Evolutionary conservation across 2,113 vertebrate species (phyloP), one percentile per base, ranked within the genome.

Genomic region (Macroglossus sobrinus): DNA sequence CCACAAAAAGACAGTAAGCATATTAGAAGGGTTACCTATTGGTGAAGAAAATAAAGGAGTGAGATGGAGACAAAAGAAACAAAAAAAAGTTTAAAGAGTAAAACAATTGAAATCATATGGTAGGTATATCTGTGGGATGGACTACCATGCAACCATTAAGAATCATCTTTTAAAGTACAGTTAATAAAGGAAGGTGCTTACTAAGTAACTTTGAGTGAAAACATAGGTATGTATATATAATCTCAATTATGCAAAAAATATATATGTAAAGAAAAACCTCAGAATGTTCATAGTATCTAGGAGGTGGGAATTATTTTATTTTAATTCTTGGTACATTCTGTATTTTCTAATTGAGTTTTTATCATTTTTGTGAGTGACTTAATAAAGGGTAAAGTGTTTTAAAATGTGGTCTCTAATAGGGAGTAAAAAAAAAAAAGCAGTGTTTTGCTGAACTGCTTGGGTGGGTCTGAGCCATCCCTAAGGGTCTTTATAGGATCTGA

Each of bases 271-370:
- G 30, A 47, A 94, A 94, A 89, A 9, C 19, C 24, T 57, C 26
- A 95, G 30, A 81, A 93, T 18, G 15, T 64, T 90, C 66, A 71
- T 4, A 61, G 22, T 61, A 12, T 96, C 22, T 94, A n/a, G 43
- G 28, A 93, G 59, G n/a, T 79, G 13, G 19, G 22, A 38, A 84
- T 79, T 72, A 61, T n/a, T 53, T 90, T 7, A 55, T 82, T 64
- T 72, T 79, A 82, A 86, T 87, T 91, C 55, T 87, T 93, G 33
- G 45, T 87, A 63, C 1, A 53, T 43, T 88, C 18, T 92, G 14
- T 81, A 64, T 80, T 74, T 94, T 91, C 38, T 93, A 61, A 57
- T 91, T 53, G 82, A 84, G 24, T 64, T 69, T 84, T 85, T 82
- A 86, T 18, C 9, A 43, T 53, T 89, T 93, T 45, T 95, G 24